phyloP scores from a whole-genome alignment of 2,113 vertebrate species.

The Jacana jacana region DNA sequence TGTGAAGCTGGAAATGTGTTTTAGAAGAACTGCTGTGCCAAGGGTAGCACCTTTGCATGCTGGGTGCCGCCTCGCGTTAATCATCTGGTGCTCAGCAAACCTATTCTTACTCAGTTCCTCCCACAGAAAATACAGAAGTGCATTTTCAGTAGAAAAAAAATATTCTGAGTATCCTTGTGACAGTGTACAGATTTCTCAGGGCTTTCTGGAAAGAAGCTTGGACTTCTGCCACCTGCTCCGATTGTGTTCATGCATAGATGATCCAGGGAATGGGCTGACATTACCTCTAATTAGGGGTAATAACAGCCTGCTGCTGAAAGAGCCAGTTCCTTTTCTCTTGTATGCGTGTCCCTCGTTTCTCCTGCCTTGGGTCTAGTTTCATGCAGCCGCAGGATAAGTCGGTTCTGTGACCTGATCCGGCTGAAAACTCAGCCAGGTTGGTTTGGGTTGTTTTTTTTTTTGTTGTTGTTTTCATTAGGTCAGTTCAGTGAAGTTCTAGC shows the following conservation, averaged over 20 bases:
- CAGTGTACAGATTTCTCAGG: constrained; percentile 4
- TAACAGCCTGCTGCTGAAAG: constrained; percentile 23
- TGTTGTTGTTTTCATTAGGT: background rate
- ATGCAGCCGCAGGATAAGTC: background rate
- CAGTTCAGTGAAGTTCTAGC: background rate
- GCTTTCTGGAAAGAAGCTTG: constrained; percentile 42
- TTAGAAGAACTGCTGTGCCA: background rate
- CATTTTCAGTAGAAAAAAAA: constrained; percentile 15
- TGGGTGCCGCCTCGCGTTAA: background rate
- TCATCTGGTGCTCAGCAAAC: background rate
- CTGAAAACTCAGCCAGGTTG: background rate
- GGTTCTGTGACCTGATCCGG: background rate
- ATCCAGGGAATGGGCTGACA: constrained; percentile 47
- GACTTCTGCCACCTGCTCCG: constrained; percentile 37
- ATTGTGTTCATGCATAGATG: constrained; percentile 57
- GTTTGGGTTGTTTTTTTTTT: too few relatives aligned
- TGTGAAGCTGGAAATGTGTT: background rate
- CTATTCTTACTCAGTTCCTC: background rate
- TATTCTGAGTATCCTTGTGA: background rate
- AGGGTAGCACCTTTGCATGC: background rate
- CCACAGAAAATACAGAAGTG: constrained; percentile 18
- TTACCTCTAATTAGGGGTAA: constrained; percentile 53
- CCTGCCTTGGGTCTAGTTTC: background rate
- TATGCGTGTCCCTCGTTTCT: background rate
- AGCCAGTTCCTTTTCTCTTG: background rate